Conservation (phyloP, 2,797 vertebrate genomes). For the Vireo griseus region DNA sequence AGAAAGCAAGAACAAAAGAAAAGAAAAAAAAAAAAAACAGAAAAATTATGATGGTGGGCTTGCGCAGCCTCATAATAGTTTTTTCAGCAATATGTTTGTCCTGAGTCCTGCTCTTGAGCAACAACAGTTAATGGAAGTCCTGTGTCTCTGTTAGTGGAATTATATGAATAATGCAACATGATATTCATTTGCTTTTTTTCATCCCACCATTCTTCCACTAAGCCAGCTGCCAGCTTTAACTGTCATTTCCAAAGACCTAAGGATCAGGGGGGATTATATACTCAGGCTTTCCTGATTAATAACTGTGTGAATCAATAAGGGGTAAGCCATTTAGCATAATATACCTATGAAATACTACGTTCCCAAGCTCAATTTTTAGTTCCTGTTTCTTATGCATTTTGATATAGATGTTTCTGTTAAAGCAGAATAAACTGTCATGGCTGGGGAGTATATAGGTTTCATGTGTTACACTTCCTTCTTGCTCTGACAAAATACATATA, state of each 20-base stretch:
- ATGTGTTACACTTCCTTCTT: not conserved
- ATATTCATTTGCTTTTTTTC: constrained; percentile 14
- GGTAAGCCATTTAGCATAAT: constrained; percentile 49
- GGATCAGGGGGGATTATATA: constrained; percentile 63
- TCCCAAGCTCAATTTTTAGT: constrained; percentile 4
- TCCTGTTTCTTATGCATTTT: not conserved
- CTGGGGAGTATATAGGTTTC: not conserved
- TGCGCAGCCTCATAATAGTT: not conserved
- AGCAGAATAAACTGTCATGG: not conserved
- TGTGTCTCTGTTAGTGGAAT: constrained; percentile 8
- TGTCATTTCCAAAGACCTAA: constrained; percentile 61
- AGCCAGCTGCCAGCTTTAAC: constrained; percentile 52
- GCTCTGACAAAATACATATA: not conserved
- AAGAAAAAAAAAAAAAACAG: fast-evolving
- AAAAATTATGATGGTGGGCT: not conserved
- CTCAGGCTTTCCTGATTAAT: constrained; percentile 51
- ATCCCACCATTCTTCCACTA: constrained; percentile 9
- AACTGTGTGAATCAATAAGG: constrained; percentile 58
- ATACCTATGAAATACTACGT: constrained; percentile 36
- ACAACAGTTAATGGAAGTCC: constrained; percentile 24
- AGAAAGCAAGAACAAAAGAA: not conserved
- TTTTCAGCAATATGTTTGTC: not conserved
- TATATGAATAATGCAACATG: constrained; percentile 64
- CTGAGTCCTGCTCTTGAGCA: not conserved
- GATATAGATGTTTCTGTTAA: not conserved